Percentiles rank a stretch among this genome's conserved stretches.
Evolutionary conservation across 2,888 invertebrate species (phyloP).

Genomic region (Leptogaster cylindrica): DNA sequence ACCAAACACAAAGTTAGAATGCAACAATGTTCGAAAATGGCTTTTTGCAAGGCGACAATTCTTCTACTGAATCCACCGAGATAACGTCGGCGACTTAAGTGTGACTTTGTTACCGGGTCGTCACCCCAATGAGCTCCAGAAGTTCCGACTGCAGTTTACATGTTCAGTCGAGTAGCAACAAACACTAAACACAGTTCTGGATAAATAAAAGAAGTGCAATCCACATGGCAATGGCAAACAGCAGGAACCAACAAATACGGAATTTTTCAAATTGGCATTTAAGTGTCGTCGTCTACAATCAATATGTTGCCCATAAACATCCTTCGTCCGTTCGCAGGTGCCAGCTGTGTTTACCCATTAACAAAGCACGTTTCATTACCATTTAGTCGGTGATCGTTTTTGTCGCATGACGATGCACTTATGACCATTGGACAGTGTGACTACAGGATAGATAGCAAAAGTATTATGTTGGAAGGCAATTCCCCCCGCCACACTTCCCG

Average conservation of each 20-base stretch:
- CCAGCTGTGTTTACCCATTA: constrained; percentile 20
- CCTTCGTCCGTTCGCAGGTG: not conserved
- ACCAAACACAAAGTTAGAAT: too few species aligned
- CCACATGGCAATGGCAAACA: too few species aligned
- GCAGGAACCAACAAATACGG: not conserved
- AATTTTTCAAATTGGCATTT: not conserved
- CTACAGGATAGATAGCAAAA: constrained; percentile 25
- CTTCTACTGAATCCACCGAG: too few species aligned
- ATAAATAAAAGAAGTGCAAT: too few species aligned
- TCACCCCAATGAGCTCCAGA: too few species aligned
- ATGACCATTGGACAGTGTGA: constrained; percentile 23
- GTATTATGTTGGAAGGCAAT: constrained; percentile 17
- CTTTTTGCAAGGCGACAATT: too few species aligned
- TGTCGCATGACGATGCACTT: constrained; percentile 20
- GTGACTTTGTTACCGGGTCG: too few species aligned
- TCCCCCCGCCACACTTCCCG: not conserved
- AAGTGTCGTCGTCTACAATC: constrained; percentile 1
- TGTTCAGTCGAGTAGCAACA: not conserved
- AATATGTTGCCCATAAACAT: constrained; percentile 9
- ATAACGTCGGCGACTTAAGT: too few species aligned
- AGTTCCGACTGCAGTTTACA: too few species aligned
- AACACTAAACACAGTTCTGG: not conserved
- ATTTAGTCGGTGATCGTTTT: not conserved
- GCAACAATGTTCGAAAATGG: too few species aligned
- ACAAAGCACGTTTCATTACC: constrained; percentile 9